Conservation (phyloP, 2,888 invertebrate species). For the Drosophila maculinotata region DNA sequence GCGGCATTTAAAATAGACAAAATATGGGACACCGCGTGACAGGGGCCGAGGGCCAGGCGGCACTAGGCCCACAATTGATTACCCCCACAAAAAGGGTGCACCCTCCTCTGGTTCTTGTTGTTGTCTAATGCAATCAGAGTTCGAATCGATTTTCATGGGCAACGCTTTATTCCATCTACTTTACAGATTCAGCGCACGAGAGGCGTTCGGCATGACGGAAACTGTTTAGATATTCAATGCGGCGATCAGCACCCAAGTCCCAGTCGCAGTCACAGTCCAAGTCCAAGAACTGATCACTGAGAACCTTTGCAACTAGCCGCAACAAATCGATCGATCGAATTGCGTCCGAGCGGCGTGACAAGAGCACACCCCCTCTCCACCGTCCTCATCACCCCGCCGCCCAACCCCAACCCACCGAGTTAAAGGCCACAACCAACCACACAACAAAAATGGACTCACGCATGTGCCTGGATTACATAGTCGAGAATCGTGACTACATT, state of each 20-base stretch:
- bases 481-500: slow-evolving; percentile 96
- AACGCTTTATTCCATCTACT: slow-evolving; percentile 29
- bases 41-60: slow-evolving; percentile 12
- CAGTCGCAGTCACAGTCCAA: slow-evolving; percentile 34
- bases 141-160: slow-evolving; percentile 42
- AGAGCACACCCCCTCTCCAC: slow-evolving; percentile 5
- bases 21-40: slow-evolving; percentile 43
- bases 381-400: not conserved
- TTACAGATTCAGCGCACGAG: slow-evolving; percentile 72
- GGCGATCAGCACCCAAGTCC: slow-evolving; percentile 26
- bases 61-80: slow-evolving; percentile 54
- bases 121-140: slow-evolving; percentile 56
- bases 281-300: slow-evolving; percentile 50
- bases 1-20: slow-evolving; percentile 58
- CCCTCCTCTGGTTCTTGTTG: slow-evolving; percentile 6
- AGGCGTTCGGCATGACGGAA: slow-evolving; percentile 67
- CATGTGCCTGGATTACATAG: slow-evolving; percentile 96
- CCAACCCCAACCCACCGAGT: slow-evolving; percentile 22
- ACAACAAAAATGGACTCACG: slow-evolving; percentile 92
- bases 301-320: slow-evolving; percentile 67
- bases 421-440: slow-evolving; percentile 9
- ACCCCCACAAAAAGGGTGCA: slow-evolving; percentile 54
- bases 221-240: slow-evolving; percentile 70
- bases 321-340: slow-evolving; percentile 56
- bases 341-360: slow-evolving; percentile 51